phyloP scores from a whole-genome alignment of 1,140 invertebrate genomes.

The Bombus pyrosoma region DNA sequence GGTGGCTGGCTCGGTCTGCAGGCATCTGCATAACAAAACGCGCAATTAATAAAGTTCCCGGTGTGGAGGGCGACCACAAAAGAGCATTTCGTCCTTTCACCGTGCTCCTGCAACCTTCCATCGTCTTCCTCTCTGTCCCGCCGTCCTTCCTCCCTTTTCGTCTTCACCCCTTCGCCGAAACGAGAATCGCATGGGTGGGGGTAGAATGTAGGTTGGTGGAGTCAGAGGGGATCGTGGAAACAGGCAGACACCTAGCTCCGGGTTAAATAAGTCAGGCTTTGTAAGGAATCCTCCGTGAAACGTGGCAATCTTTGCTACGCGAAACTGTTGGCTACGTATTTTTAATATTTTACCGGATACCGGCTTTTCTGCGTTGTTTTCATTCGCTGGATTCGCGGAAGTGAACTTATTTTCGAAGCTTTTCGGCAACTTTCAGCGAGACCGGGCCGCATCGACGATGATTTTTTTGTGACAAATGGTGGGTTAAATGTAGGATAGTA shows the following conservation, averaged over 20 bases:
- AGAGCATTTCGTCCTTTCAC: slow-evolving; percentile 80
- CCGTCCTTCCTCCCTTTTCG: neutral
- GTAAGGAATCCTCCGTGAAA: slow-evolving; percentile 76
- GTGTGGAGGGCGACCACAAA: slow-evolving; percentile 74
- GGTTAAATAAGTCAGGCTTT: slow-evolving; percentile 80
- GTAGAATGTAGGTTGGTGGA: slow-evolving; percentile 40
- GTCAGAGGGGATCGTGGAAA: slow-evolving; percentile 22
- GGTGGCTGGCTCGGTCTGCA: slow-evolving; percentile 69
- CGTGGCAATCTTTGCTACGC: slow-evolving; percentile 70
- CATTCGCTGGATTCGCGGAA: neutral
- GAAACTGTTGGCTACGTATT: slow-evolving; percentile 41
- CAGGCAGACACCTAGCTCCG: slow-evolving; percentile 46
- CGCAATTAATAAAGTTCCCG: slow-evolving; percentile 82
- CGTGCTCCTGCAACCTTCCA: slow-evolving; percentile 69
- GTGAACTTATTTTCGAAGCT: neutral
- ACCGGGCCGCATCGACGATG: no score
- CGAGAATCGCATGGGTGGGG: neutral
- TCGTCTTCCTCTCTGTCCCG: neutral
- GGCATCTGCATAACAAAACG: slow-evolving; percentile 82
- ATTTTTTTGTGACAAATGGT: no score
- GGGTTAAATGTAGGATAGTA: no score
- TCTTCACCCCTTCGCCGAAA: neutral
- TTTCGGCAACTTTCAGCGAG: neutral
- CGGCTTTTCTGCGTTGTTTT: neutral
- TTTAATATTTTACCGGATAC: slow-evolving; percentile 24